A percentile compares a stretch with the other conserved stretches of the same genome.
These are phyloP conservation scores for Habropoda laboriosa DNA, from an alignment of 1,140 invertebrate genomes.

Conservation along the genomic window DNA sequence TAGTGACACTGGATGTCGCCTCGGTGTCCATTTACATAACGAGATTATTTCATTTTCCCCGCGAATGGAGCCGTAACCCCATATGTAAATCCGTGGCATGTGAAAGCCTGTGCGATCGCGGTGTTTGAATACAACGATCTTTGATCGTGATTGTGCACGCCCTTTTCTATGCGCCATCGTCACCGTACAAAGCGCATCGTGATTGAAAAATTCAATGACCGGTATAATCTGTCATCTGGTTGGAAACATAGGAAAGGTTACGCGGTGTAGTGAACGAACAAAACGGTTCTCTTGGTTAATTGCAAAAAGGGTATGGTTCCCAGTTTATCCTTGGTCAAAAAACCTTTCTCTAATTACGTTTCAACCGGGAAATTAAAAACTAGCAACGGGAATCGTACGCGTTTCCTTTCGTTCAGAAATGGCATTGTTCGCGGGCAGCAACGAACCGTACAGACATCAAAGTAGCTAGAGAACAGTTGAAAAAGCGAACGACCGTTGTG, in stretches of 20 bases:
- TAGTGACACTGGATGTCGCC: not conserved
- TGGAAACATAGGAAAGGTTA: not conserved
- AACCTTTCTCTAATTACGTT: not conserved
- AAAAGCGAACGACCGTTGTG: not conserved
- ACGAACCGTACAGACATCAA: conserved; percentile 29
- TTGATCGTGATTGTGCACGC: conserved; percentile 52
- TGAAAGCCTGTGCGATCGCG: conserved; percentile 65
- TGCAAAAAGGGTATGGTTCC: not conserved
- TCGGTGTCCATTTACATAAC: conserved; percentile 69
- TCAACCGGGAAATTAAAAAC: not conserved
- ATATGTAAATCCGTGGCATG: conserved; percentile 64
- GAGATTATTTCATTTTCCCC: conserved; percentile 70
- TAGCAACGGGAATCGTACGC: not conserved
- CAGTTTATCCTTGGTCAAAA: not conserved
- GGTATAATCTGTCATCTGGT: conserved; percentile 45
- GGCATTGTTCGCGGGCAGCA: not conserved
- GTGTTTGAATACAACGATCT: conserved; percentile 61
- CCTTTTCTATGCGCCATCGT: conserved; percentile 25
- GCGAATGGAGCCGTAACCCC: conserved; percentile 60
- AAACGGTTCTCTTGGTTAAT: conserved; percentile 1
- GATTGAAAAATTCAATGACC: conserved; percentile 62
- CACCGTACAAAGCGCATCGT: conserved; percentile 15
- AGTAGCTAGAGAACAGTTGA: not conserved
- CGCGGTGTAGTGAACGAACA: conserved; percentile 9
- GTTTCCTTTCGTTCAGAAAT: not conserved